Evolutionary conservation across 2,888 invertebrate species (phyloP), one percentile per base, ranked within the genome.

Genomic region (Pachymerium ferrugineum): DNA sequence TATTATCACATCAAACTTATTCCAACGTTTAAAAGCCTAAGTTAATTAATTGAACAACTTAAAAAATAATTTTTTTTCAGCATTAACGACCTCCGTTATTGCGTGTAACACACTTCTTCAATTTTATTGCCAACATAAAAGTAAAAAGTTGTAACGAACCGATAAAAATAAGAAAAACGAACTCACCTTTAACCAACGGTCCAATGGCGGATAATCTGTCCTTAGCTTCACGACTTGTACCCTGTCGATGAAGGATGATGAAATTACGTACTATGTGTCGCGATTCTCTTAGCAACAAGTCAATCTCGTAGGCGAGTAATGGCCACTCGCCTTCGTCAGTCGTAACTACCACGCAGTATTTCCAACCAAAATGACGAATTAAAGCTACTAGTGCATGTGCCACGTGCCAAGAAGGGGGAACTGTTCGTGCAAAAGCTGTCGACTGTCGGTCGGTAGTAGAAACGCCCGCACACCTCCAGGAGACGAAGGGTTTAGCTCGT

Each of bases 161-260:
- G 30, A 68, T 22, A 5, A 29, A 47, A 28, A 47, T 0, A 47
- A 28, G 8, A 71, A 47, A 47, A 29, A 3, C 16, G 1, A 72
- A 72, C 75, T 73, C 69, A 76, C 76, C 76, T 76, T 76, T 76
- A 31, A 76, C 76, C 29, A 74, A 74, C n/a, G 76, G 73, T 25
- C 73, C 47, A 16, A 76, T 76, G 14, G 54, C 73, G 12, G 74
- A 72, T 28, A 76, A 28, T 30, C 75, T 72, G 8, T 76, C 74
- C 38, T 74, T 70, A 28, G 75, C 73, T 25, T 74, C 73, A 19
- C 67, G 35, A 19, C 31, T 35, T 28, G 73, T 73, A 8, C 70
- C 73, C 16, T 73, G 73, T 14, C 42, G 73, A 38, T 76, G 76
- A 14, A 76, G 33, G 12, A 76, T 75, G 33, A 76, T 73, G 70